Evolutionary conservation across 1,140 invertebrate genomes (phyloP).

Genomic region (Teleopsis dalmanni): DNA sequence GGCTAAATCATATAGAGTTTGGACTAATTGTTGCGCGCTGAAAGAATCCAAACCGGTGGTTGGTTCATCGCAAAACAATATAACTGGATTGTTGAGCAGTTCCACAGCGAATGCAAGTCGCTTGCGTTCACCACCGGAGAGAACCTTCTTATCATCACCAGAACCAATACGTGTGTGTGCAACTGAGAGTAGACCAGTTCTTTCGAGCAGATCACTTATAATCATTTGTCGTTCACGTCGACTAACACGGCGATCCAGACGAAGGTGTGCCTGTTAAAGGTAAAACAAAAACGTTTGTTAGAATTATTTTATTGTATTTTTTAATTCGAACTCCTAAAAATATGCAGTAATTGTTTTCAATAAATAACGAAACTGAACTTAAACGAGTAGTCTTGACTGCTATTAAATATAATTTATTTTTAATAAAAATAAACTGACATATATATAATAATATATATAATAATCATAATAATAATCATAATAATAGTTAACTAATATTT

Average conservation of each 20-base stretch:
- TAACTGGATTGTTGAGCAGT: slow-evolving; percentile 83
- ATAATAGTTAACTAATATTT: too few species aligned
- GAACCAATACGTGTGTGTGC: slow-evolving; percentile 68
- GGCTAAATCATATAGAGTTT: slow-evolving; percentile 60
- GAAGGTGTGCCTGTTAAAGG: slow-evolving; percentile 67
- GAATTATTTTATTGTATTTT: not conserved
- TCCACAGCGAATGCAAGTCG: slow-evolving; percentile 88
- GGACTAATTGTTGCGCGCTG: slow-evolving; percentile 82
- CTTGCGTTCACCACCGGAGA: slow-evolving; percentile 92
- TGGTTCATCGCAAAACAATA: slow-evolving; percentile 94
- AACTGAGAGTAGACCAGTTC: slow-evolving; percentile 66
- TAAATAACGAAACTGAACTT: too few species aligned
- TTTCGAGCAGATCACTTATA: slow-evolving; percentile 61
- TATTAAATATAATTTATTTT: too few species aligned
- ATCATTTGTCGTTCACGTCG: slow-evolving; percentile 52
- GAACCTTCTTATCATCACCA: slow-evolving; percentile 62
- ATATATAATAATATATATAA: too few species aligned
- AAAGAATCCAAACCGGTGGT: slow-evolving; percentile 90
- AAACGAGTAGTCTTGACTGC: too few species aligned
- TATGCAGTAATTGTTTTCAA: too few species aligned
- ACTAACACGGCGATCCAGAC: slow-evolving; percentile 62
- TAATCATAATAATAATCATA: too few species aligned
- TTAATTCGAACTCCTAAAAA: too few species aligned
- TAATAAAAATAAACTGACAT: too few species aligned
- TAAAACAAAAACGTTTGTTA: not conserved